Evolutionary conservation across 1,140 invertebrate species (phyloP).

Genomic region (Andricus grossulariae): DNA sequence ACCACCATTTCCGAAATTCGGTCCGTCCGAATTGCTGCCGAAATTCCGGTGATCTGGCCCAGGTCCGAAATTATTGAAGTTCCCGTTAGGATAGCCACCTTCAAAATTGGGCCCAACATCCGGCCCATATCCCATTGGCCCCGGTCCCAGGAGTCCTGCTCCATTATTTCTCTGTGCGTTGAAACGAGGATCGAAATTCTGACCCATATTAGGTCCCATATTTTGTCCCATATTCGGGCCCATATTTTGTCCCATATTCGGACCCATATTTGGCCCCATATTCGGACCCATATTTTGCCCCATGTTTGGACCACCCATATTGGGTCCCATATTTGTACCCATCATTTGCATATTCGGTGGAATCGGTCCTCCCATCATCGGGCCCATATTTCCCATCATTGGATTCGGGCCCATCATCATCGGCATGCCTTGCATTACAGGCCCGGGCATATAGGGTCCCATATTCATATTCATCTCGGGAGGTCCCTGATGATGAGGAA

Average conservation of each 20-base stretch:
- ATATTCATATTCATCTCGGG: slow-evolving; percentile 76
- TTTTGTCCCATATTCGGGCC: slow-evolving; percentile 68
- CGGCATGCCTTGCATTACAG: slow-evolving; percentile 62
- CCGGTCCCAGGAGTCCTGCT: slow-evolving; percentile 69
- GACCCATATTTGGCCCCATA: slow-evolving; percentile 57
- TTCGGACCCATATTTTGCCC: slow-evolving; percentile 10
- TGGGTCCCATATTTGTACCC: slow-evolving; percentile 32
- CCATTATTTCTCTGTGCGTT: slow-evolving; percentile 67
- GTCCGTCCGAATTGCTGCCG: slow-evolving; percentile 58
- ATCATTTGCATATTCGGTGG: slow-evolving; percentile 43
- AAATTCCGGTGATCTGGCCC: slow-evolving; percentile 56
- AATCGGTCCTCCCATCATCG: slow-evolving; percentile 45
- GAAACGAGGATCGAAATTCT: slow-evolving; percentile 68
- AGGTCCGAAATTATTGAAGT: slow-evolving; percentile 61
- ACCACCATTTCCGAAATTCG: slow-evolving; percentile 50
- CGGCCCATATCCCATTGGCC: slow-evolving; percentile 61
- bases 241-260: slow-evolving; percentile 53
- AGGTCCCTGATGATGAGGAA: slow-evolving; percentile 63
- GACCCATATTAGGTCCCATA: slow-evolving; percentile 67
- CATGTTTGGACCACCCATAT: slow-evolving; percentile 30
- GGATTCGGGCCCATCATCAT: slow-evolving; percentile 73
- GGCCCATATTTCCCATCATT: slow-evolving; percentile 72
- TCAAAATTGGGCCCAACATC: slow-evolving; percentile 64
- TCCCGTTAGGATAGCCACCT: slow-evolving; percentile 52
- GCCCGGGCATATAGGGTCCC: slow-evolving; percentile 77